Percentiles rank a stretch among this genome's conserved stretches.
phyloP scores from a whole-genome alignment of 2,888 invertebrate genomes.

The Galerucella nymphaeae region DNA sequence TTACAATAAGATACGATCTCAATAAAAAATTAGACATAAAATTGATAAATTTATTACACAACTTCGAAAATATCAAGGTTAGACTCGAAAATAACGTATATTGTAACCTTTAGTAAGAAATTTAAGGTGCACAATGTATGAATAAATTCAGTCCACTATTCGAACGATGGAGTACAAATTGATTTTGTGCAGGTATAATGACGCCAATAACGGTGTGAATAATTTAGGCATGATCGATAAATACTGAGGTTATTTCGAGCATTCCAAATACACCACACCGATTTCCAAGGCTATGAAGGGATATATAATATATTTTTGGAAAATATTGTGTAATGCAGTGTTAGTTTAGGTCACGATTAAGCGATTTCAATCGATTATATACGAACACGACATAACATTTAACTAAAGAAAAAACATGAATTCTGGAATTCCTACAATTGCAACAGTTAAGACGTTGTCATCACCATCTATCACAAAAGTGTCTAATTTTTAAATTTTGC shows the following conservation, averaged over 20 bases:
- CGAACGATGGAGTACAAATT: slow-evolving; percentile 28
- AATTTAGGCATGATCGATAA: slow-evolving; percentile 44
- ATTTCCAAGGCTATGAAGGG: neutral
- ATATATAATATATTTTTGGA: slow-evolving; percentile 6
- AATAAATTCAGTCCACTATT: slow-evolving; percentile 17
- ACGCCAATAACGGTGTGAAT: slow-evolving; percentile 45
- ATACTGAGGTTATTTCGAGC: slow-evolving; percentile 43
- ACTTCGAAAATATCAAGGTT: no score
- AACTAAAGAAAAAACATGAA: neutral
- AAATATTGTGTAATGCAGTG: neutral
- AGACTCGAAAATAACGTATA: no score
- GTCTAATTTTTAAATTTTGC: no score
- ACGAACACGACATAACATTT: neutral
- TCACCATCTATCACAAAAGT: no score
- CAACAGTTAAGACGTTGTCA: no score
- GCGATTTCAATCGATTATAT: neutral
- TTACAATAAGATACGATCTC: no score
- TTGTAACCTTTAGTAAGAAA: neutral
- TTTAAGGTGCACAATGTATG: neutral
- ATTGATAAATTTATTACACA: no score
- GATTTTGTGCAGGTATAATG: slow-evolving; percentile 43
- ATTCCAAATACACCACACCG: slow-evolving; percentile 20
- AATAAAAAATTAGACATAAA: no score
- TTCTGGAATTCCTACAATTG: neutral
- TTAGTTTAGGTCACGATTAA: no score